A percentile compares a stretch with the other conserved stretches of the same genome.
Conservation (phyloP, 2,888 invertebrate species). For the Eretmocerus hayati region DNA sequence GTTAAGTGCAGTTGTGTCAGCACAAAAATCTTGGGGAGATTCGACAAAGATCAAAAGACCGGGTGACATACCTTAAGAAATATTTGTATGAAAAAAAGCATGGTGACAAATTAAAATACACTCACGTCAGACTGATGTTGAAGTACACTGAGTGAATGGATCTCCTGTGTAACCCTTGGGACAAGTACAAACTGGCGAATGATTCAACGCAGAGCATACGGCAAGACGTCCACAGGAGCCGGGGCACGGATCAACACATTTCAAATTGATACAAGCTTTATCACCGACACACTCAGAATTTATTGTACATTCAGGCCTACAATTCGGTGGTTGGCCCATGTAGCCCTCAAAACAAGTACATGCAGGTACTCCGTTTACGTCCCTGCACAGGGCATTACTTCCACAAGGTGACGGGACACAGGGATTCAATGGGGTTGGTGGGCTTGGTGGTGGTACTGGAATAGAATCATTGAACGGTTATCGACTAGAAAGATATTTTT, state of each 20-base stretch:
- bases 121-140: too few species aligned
- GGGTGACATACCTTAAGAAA: too few species aligned
- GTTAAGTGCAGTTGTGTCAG: too few species aligned
- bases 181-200: slow-evolving; percentile 50
- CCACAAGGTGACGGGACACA: slow-evolving; percentile 78
- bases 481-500: too few species aligned
- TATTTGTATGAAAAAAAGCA: too few species aligned
- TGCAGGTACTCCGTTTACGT: slow-evolving; percentile 63
- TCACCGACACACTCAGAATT: slow-evolving; percentile 47
- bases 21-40: too few species aligned
- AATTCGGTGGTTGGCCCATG: slow-evolving; percentile 45
- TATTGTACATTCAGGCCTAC: slow-evolving; percentile 47
- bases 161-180: slow-evolving; percentile 49
- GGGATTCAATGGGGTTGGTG: slow-evolving; percentile 56
- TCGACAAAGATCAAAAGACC: too few species aligned
- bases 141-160: slow-evolving; percentile 47
- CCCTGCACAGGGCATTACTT: slow-evolving; percentile 72
- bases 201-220: slow-evolving; percentile 49
- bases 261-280: slow-evolving; percentile 49
- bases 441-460: slow-evolving; percentile 45
- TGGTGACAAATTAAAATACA: too few species aligned
- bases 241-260: slow-evolving; percentile 50
- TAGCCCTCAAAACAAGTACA: slow-evolving; percentile 49
- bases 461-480: too few species aligned
- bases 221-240: slow-evolving; percentile 48